phyloP scores from a whole-genome alignment of 2,888 invertebrate genomes.

The Cybosia mesomella region DNA sequence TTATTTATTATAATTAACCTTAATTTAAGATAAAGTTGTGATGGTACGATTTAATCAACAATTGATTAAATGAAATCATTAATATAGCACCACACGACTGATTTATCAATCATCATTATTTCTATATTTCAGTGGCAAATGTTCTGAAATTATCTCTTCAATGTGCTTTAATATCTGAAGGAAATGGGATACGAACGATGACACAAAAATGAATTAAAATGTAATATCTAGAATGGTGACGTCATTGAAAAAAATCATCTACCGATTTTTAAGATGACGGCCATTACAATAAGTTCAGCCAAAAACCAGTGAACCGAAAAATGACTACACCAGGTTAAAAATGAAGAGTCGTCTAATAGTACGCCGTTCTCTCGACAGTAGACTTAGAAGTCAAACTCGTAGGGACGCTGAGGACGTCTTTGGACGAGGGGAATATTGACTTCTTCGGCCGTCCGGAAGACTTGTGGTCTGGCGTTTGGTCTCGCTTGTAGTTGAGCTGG shows the following conservation, averaged over 20 bases:
- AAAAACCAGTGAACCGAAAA: slow-evolving; percentile 22
- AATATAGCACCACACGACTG: slow-evolving; percentile 32
- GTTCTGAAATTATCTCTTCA: slow-evolving; percentile 15
- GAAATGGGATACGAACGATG: not conserved
- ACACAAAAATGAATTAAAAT: slow-evolving; percentile 5
- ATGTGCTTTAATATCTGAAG: slow-evolving; percentile 11
- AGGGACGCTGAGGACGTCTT: slow-evolving; percentile 89
- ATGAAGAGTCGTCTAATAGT: slow-evolving; percentile 8
- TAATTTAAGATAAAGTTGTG: slow-evolving; percentile 48
- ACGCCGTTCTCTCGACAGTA: slow-evolving; percentile 1
- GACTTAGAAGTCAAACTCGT: slow-evolving; percentile 78
- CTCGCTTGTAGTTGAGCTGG: slow-evolving; percentile 54
- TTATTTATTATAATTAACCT: slow-evolving; percentile 61
- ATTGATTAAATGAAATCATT: slow-evolving; percentile 31
- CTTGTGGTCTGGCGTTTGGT: slow-evolving; percentile 82
- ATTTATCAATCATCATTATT: slow-evolving; percentile 16
- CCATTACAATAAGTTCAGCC: slow-evolving; percentile 8
- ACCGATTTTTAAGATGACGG: not conserved
- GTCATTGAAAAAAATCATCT: not conserved
- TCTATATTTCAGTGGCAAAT: slow-evolving; percentile 34
- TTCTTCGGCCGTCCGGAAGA: slow-evolving; percentile 94
- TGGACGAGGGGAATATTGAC: slow-evolving; percentile 95
- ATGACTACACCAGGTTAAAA: slow-evolving; percentile 17
- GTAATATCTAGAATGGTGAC: slow-evolving; percentile 1
- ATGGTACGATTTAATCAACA: slow-evolving; percentile 45